Evolutionary conservation across 2,888 invertebrate genomes (phyloP), one percentile per base, ranked within the genome.

Genomic region (Aphodius sticticus): DNA sequence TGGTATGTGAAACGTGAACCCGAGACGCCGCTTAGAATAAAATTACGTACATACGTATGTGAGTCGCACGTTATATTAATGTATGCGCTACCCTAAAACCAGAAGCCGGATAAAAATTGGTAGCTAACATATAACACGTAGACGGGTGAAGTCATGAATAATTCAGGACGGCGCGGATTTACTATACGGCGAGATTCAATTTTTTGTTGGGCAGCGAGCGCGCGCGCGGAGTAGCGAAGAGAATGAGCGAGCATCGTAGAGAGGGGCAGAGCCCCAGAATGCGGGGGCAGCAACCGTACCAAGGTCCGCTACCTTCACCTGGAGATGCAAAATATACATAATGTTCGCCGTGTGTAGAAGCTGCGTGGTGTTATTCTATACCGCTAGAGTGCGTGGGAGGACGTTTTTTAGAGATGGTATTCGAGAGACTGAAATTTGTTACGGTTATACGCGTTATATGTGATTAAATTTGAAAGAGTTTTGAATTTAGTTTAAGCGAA

Each of bases 71-170:
- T 53, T 53, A 53, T 53, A 53, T 53, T 53, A 53, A 53, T 78
- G 76, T 75, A 75, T 75, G 76, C 36, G 78, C 78, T 78, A 78
- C 81, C 81, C 75, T 74, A 82, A 81, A 81, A 81, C 81, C 82
- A 83, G 80, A 81, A 82, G 81, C 82, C 81, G 82, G 81, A 82
- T 81, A 78, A 78, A 82, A 82, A 81, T 81, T 81, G 82, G 82
- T 82, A 82, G 82, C 81, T 77, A 81, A 80, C 82, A 80, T 82
- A 82, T 80, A 82, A 81, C 82, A 81, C 83, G 82, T 81, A 83
- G 81, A 81, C 83, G 81, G 81, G 80, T 80, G 81, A 80, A 82
- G 78, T 84, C 80, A 85, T 85, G 84, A 84, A 85, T 85, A 81
- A 85, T 85, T 84, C 84, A 84, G 70, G 38, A 84, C 35, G 74